These are phyloP conservation scores for Odontesthes bonariensis DNA, from an alignment of 2,113 vertebrate species.

Conservation along the genomic window DNA sequence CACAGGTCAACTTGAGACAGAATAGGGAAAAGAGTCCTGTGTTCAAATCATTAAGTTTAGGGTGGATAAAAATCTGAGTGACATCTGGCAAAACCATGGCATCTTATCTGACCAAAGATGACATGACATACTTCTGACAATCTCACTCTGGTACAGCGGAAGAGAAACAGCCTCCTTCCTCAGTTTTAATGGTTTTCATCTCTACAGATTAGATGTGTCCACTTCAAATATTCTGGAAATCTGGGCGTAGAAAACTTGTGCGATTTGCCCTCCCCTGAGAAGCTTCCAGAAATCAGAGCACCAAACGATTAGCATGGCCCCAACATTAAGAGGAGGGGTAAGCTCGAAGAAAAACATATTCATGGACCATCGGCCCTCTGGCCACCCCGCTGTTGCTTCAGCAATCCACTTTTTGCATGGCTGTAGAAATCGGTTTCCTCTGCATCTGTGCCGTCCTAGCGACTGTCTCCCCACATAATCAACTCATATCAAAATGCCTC, in stretches of 20 bases:
- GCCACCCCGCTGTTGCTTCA: slow-evolving; percentile 47
- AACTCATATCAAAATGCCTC: slow-evolving; percentile 71
- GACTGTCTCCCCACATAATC: slow-evolving; percentile 71
- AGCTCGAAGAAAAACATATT: slow-evolving; percentile 73
- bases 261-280: slow-evolving; percentile 70
- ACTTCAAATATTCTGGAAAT: slow-evolving; percentile 75
- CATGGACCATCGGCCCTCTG: slow-evolving; percentile 67
- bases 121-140: slow-evolving; percentile 21
- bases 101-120: slow-evolving; percentile 60
- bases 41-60: slow-evolving; percentile 59
- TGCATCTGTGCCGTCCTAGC: slow-evolving; percentile 63
- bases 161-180: slow-evolving; percentile 45
- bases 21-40: slow-evolving; percentile 17
- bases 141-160: slow-evolving; percentile 34
- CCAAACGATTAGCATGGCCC: slow-evolving; percentile 78
- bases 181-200: slow-evolving; percentile 73
- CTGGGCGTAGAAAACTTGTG: slow-evolving; percentile 53
- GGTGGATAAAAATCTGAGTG: slow-evolving; percentile 42
- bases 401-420: slow-evolving; percentile 64
- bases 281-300: slow-evolving; percentile 78
- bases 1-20: no score
- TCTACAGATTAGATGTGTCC: slow-evolving; percentile 75
- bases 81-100: slow-evolving; percentile 26
- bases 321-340: slow-evolving; percentile 72
- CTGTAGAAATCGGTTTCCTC: slow-evolving; percentile 77